Evolutionary conservation across 2,797 vertebrate genomes (phyloP).

Genomic region (Acestrorhynchus altus): DNA sequence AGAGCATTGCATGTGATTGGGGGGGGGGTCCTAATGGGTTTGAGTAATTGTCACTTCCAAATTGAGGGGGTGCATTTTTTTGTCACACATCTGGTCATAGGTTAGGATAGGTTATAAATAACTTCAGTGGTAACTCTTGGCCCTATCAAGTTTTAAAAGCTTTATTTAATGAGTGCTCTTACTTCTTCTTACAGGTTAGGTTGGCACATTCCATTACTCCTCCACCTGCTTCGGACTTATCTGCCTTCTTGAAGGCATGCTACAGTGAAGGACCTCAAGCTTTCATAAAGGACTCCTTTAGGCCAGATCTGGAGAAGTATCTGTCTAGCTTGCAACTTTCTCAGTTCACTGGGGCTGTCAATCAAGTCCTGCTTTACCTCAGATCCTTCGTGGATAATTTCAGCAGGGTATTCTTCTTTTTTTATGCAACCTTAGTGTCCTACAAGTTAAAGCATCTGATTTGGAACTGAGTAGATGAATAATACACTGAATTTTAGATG

Average conservation of each 20-base stretch:
- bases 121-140: neutral
- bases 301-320: slow-evolving; percentile 68
- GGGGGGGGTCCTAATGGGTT: no score
- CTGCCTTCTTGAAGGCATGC: slow-evolving; percentile 73
- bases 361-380: slow-evolving; percentile 88
- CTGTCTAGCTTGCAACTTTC: slow-evolving; percentile 63
- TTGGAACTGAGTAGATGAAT: no score
- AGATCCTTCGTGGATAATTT: slow-evolving; percentile 85
- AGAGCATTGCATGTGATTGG: no score
- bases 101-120: no score
- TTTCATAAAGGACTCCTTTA: slow-evolving; percentile 70
- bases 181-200: slow-evolving; percentile 72
- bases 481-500: no score
- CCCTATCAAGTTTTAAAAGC: neutral
- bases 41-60: no score
- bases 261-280: slow-evolving; percentile 71
- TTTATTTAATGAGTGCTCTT: neutral
- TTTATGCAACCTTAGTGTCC: no score
- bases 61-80: no score
- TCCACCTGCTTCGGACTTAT: slow-evolving; percentile 66
- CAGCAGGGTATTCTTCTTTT: slow-evolving; percentile 74
- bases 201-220: slow-evolving; percentile 24
- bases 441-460: no score
- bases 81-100: no score
- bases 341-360: slow-evolving; percentile 75